Evolutionary conservation across 2,888 invertebrate species (phyloP).

Genomic region (Eupsilia transversa): DNA sequence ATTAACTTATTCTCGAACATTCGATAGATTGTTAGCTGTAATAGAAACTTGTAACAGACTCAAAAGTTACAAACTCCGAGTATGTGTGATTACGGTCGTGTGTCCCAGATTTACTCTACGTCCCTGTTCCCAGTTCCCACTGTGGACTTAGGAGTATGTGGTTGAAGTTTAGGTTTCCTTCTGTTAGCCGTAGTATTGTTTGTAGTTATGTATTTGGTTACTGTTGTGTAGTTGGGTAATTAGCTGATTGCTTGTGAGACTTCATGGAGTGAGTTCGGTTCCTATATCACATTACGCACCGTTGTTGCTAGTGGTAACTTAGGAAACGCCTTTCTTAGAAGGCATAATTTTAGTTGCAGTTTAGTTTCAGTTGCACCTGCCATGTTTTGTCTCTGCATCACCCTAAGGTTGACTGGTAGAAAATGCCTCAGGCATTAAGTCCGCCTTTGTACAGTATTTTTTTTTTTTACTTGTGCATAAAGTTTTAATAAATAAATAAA

Average conservation of each 20-base stretch:
- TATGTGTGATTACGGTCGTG: constrained; percentile 27
- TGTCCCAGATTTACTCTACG: constrained; percentile 29
- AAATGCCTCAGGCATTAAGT: no score
- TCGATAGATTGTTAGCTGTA: constrained; percentile 1
- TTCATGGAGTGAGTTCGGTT: background rate
- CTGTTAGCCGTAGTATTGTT: constrained; percentile 4
- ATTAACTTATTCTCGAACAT: background rate
- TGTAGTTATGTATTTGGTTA: background rate
- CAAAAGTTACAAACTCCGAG: constrained; percentile 24
- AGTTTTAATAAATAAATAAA: no score
- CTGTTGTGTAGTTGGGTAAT: background rate
- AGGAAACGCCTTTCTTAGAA: no score
- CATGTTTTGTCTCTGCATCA: no score
- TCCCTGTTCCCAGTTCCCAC: background rate
- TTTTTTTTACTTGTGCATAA: no score
- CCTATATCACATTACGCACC: no score
- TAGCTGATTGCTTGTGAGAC: background rate
- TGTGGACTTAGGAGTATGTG: constrained; percentile 14
- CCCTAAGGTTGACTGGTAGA: no score
- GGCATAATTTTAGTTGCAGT: no score
- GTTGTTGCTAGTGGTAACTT: no score
- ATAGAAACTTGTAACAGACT: constrained; percentile 24
- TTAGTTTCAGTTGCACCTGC: no score
- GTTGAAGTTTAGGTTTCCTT: constrained; percentile 9
- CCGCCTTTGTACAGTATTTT: no score